Percentiles rank a stretch among this genome's conserved stretches.
These are phyloP conservation scores for Ennomos quercinarius DNA, from an alignment of 2,888 invertebrate species.

Conservation along the genomic window DNA sequence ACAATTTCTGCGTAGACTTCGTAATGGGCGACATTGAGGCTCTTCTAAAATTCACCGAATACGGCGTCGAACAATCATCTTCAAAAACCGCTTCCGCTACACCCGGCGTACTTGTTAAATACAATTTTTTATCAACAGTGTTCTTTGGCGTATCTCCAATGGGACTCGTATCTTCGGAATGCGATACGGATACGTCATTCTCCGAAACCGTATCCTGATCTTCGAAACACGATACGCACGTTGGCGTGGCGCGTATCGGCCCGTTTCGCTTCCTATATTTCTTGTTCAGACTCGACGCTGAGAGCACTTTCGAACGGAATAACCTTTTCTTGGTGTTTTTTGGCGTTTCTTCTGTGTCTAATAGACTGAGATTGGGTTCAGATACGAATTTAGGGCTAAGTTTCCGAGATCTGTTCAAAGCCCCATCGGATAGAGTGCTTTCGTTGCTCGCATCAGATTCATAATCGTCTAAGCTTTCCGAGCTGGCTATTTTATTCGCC, in stretches of 20 bases:
- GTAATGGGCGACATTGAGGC: slow-evolving; percentile 96
- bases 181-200: slow-evolving; percentile 50
- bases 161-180: slow-evolving; percentile 38
- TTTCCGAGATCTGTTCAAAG: slow-evolving; percentile 65
- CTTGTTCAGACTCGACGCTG: slow-evolving; percentile 66
- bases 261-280: slow-evolving; percentile 73
- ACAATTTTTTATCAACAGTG: slow-evolving; percentile 52
- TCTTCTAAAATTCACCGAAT: slow-evolving; percentile 82
- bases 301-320: slow-evolving; percentile 72
- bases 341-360: slow-evolving; percentile 74
- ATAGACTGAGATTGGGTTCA: slow-evolving; percentile 75
- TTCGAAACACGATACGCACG: slow-evolving; percentile 77
- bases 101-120: slow-evolving; percentile 79
- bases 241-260: slow-evolving; percentile 66
- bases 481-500: slow-evolving; percentile 74
- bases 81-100: slow-evolving; percentile 60
- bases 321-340: slow-evolving; percentile 75
- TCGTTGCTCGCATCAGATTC: slow-evolving; percentile 77
- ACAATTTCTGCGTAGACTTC: slow-evolving; percentile 93
- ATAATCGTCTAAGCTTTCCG: slow-evolving; percentile 72
- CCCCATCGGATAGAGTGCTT: slow-evolving; percentile 77
- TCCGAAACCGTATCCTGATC: slow-evolving; percentile 66
- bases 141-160: slow-evolving; percentile 65
- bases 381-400: slow-evolving; percentile 80
- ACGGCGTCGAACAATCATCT: slow-evolving; percentile 73